Conservation (phyloP, 2,888 invertebrate genomes). For the Philaethria dido region DNA sequence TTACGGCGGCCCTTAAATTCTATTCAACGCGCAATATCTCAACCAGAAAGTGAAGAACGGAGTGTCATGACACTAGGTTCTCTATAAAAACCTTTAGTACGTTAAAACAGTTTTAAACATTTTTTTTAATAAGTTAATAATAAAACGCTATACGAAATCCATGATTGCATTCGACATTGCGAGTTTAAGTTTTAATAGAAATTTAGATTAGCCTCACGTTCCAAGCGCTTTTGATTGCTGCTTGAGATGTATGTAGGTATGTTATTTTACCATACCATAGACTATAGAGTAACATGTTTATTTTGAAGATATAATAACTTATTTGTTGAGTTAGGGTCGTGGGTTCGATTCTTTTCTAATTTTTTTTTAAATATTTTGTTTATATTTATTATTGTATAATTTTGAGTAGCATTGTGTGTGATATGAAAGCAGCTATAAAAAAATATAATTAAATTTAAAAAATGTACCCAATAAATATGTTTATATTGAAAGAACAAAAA, state of each 20-base stretch:
- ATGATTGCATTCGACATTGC: constrained; percentile 71
- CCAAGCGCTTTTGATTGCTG: constrained; percentile 26
- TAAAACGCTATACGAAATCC: constrained; percentile 48
- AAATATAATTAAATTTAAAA: too few species aligned
- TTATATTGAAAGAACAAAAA: too few species aligned
- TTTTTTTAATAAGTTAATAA: constrained; percentile 5
- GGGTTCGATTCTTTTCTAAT: neutral
- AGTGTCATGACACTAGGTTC: too few species aligned
- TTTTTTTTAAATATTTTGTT: neutral
- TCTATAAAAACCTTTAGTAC: too few species aligned
- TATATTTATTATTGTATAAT: too few species aligned
- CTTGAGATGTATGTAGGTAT: constrained; percentile 24
- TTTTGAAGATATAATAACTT: neutral
- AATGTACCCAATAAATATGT: too few species aligned
- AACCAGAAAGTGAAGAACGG: too few species aligned
- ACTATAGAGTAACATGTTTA: neutral
- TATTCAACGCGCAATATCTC: too few species aligned
- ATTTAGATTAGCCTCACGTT: constrained; percentile 69
- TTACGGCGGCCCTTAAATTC: too few species aligned
- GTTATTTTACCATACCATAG: neutral
- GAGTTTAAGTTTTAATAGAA: constrained; percentile 79
- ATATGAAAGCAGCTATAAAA: too few species aligned
- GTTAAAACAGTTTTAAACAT: too few species aligned
- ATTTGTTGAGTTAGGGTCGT: neutral
- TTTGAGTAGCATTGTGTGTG: too few species aligned